Evolutionary conservation across 2,888 invertebrate genomes (phyloP).

Genomic region (Drosophila tripunctata): DNA sequence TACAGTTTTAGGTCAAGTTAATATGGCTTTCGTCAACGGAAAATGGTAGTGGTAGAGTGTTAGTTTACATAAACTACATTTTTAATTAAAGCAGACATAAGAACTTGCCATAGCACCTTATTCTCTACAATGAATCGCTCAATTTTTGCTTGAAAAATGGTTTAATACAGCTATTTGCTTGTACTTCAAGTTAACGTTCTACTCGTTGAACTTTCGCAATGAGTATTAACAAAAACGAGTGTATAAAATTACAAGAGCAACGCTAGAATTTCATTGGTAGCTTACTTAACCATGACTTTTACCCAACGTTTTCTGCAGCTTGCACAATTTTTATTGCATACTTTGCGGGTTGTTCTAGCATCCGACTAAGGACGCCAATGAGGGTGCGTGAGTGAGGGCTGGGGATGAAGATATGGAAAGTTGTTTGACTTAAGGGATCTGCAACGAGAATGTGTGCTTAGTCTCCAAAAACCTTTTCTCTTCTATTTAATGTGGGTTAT

Average conservation of each 20-base stretch:
- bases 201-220: slow-evolving; percentile 4
- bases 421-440: slow-evolving; percentile 23
- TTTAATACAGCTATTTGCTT: background rate
- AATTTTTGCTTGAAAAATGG: background rate
- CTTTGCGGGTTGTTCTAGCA: background rate
- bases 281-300: slow-evolving; percentile 19
- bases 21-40: background rate
- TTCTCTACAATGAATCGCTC: background rate
- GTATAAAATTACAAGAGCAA: slow-evolving; percentile 10
- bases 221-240: slow-evolving; percentile 6
- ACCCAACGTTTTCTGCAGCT: slow-evolving; percentile 20
- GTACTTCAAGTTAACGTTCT: background rate
- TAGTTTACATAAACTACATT: background rate
- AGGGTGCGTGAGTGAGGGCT: background rate
- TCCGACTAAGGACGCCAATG: background rate
- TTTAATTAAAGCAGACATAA: background rate
- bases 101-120: too few relatives aligned
- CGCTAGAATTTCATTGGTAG: slow-evolving; percentile 14
- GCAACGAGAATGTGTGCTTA: slow-evolving; percentile 3
- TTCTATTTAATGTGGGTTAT: slow-evolving; percentile 13
- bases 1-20: background rate
- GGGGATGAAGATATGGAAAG: background rate
- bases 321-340: slow-evolving; percentile 12
- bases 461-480: background rate
- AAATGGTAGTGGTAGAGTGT: background rate